A percentile compares a stretch with the other conserved stretches of the same genome.
Conservation (phyloP, 2,797 vertebrate species). For the Sebastes iracundus region DNA sequence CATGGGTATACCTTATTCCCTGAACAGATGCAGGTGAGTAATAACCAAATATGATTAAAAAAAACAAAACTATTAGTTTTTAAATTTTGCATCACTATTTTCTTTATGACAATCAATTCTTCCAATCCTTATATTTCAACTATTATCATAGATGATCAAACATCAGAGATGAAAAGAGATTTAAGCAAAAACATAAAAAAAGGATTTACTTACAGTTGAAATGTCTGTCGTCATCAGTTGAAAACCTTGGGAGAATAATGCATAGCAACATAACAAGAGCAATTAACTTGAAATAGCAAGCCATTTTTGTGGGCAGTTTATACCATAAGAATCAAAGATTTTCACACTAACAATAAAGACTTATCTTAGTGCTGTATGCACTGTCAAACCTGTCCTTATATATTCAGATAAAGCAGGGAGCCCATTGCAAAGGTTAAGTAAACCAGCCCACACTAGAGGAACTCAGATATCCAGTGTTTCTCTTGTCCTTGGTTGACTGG, state of each 20-base stretch:
- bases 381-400: constrained; percentile 1
- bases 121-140: neutral
- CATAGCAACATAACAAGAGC: constrained; percentile 2
- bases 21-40: neutral
- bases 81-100: neutral
- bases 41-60: neutral
- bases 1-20: neutral
- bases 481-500: constrained; percentile 38
- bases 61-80: neutral
- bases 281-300: neutral
- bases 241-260: neutral
- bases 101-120: neutral
- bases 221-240: constrained; percentile 18
- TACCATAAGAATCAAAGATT: neutral
- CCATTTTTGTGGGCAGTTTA: constrained; percentile 24
- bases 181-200: neutral
- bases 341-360: neutral
- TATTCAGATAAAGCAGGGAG: neutral
- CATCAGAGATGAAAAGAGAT: neutral
- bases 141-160: neutral
- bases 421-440: constrained; percentile 18
- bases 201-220: constrained; percentile 61
- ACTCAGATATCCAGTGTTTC: constrained; percentile 2
- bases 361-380: neutral
- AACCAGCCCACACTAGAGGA: constrained; percentile 31